Evolutionary conservation across 2,113 vertebrate species (phyloP).

Genomic region (Notechis scutatus): DNA sequence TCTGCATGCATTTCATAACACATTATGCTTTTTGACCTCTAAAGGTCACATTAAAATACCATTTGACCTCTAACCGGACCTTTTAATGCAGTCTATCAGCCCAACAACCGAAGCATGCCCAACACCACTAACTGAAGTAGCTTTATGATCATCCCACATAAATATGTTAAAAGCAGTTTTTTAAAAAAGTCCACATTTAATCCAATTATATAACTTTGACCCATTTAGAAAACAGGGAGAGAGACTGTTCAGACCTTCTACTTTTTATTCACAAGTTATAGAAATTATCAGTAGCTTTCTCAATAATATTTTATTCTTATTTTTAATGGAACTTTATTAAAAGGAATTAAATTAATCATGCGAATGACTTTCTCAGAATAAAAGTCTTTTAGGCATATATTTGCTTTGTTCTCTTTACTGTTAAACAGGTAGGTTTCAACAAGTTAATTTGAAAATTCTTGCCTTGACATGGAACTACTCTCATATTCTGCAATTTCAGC

Average conservation of each 20-base stretch:
- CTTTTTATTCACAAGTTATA: background rate
- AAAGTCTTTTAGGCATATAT: background rate
- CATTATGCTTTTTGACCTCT: background rate
- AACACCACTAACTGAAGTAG: background rate
- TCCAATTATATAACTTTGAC: background rate
- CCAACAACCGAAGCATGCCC: background rate
- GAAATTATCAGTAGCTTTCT: background rate
- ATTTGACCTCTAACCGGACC: background rate
- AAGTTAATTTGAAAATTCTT: background rate
- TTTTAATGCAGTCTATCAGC: too few species aligned
- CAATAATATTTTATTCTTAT: background rate
- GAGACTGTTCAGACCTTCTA: background rate
- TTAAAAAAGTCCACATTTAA: background rate
- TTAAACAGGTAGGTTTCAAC: conserved; percentile 28
- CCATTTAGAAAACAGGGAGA: background rate
- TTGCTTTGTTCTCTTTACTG: background rate
- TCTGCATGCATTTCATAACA: too few species aligned
- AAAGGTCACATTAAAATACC: background rate
- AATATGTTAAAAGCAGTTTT: background rate
- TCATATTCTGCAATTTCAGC: conserved; percentile 21
- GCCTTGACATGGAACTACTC: background rate
- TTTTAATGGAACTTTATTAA: background rate
- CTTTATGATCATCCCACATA: background rate
- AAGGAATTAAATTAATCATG: background rate
- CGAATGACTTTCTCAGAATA: background rate